Evolutionary conservation across 2,113 vertebrate species (phyloP).

Genomic region (Apistogramma diplotaenia): DNA sequence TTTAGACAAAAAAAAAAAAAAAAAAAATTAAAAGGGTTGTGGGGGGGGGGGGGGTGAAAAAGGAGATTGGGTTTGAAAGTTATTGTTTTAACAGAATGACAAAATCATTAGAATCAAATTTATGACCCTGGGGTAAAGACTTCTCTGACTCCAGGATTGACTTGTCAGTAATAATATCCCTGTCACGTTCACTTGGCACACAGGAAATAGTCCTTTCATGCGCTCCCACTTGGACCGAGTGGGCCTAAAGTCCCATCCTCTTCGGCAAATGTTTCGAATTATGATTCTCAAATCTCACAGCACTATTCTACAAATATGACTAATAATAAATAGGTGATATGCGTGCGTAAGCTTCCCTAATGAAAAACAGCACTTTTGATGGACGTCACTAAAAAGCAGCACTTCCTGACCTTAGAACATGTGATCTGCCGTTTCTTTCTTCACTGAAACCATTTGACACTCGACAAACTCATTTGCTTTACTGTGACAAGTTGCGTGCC

Average conservation of each 20-base stretch:
- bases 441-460: neutral
- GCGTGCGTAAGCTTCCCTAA: neutral
- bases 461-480: neutral
- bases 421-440: neutral
- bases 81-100: conserved; percentile 82
- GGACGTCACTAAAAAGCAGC: neutral
- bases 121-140: conserved; percentile 77
- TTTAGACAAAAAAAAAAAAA: too few relatives aligned
- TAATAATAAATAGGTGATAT: neutral
- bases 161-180: conserved; percentile 64
- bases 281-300: conserved; percentile 9
- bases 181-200: conserved; percentile 55
- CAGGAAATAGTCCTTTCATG: conserved; percentile 61
- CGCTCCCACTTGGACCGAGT: conserved; percentile 41
- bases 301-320: conserved; percentile 3
- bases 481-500: neutral
- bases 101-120: conserved; percentile 89
- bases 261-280: conserved; percentile 16
- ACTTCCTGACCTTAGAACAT: neutral
- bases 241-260: neutral
- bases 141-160: conserved; percentile 62
- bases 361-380: neutral
- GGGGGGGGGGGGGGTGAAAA: too few relatives aligned
- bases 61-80: conserved; percentile 69
- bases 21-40: conserved; percentile 91